Evolutionary conservation across 2,888 invertebrate species (phyloP).

Genomic region (Orthonychiurus folsomi): DNA sequence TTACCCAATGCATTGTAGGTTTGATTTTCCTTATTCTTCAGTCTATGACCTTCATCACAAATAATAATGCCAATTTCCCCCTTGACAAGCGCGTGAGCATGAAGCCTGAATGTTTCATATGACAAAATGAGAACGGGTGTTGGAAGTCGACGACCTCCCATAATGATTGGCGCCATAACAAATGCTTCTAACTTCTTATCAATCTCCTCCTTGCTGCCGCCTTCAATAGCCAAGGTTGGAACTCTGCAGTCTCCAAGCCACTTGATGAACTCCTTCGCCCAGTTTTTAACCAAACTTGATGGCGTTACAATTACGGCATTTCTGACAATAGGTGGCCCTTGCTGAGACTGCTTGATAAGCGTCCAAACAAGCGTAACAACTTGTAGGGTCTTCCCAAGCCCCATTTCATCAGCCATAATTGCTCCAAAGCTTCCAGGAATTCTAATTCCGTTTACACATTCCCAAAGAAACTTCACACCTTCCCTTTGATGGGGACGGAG

Average conservation of each 20-base stretch:
- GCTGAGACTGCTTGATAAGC: constrained; percentile 80
- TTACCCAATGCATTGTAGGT: constrained; percentile 35
- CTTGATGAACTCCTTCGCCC: constrained; percentile 96
- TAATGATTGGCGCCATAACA: constrained; percentile 60
- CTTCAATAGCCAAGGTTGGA: constrained; percentile 56
- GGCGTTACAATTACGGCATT: constrained; percentile 95
- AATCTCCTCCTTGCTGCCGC: constrained; percentile 76
- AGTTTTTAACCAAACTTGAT: constrained; percentile 95
- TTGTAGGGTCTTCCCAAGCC: constrained; percentile 76
- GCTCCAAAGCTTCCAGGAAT: constrained; percentile 83
- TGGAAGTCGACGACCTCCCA: constrained; percentile 61
- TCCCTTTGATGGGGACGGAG: constrained; percentile 96
- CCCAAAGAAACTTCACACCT: constrained; percentile 98
- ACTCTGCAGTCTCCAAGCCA: constrained; percentile 86
- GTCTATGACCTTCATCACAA: constrained; percentile 97
- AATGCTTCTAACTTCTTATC: constrained; percentile 70
- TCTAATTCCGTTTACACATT: constrained; percentile 88
- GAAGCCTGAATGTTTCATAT: constrained; percentile 95
- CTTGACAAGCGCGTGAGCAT: constrained; percentile 76
- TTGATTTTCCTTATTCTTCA: constrained; percentile 91
- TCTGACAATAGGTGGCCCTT: constrained; percentile 67
- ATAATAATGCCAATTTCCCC: constrained; percentile 89
- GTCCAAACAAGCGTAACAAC: constrained; percentile 96
- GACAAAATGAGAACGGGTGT: constrained; percentile 95
- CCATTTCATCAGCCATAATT: constrained; percentile 99